Evolutionary conservation across 2,797 vertebrate species (phyloP).

Genomic region (Lepilemur septentrionalis): DNA sequence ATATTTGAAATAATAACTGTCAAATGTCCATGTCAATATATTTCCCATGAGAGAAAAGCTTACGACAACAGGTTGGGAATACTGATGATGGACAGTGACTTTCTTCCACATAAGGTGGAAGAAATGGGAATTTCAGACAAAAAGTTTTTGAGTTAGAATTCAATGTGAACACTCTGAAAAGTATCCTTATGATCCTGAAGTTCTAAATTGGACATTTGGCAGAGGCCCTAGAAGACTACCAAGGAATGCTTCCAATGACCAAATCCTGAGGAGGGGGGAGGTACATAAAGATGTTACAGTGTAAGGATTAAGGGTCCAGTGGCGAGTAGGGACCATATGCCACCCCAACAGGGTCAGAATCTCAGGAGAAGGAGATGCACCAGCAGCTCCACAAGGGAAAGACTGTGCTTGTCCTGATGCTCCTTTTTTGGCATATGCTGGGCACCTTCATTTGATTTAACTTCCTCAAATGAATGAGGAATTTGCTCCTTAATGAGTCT

Average conservation of each 20-base stretch:
- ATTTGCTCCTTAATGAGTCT: not conserved
- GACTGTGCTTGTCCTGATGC: not conserved
- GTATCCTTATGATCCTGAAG: not conserved
- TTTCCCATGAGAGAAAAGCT: slow-evolving; percentile 19
- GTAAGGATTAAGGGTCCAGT: not conserved
- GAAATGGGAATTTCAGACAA: not conserved
- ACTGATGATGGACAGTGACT: not conserved
- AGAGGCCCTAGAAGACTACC: not conserved
- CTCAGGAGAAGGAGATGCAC: not conserved
- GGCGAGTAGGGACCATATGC: not conserved
- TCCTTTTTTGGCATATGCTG: not conserved
- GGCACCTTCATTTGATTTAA: not conserved
- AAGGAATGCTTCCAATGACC: not conserved
- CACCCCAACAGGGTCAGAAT: not conserved
- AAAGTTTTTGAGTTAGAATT: not conserved
- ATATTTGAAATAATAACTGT: not conserved
- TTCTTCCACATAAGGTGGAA: not conserved
- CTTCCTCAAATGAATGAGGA: not conserved
- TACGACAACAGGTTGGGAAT: not conserved
- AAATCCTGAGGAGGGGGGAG: not conserved
- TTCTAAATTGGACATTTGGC: not conserved
- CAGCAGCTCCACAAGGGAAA: not conserved
- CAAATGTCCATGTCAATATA: not conserved
- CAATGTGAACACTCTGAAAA: not conserved
- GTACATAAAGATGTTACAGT: fast-evolving